Evolutionary conservation across 35 echinoderm and acorn worm species (phyloP).

Genomic region (Ptychodera flava): DNA sequence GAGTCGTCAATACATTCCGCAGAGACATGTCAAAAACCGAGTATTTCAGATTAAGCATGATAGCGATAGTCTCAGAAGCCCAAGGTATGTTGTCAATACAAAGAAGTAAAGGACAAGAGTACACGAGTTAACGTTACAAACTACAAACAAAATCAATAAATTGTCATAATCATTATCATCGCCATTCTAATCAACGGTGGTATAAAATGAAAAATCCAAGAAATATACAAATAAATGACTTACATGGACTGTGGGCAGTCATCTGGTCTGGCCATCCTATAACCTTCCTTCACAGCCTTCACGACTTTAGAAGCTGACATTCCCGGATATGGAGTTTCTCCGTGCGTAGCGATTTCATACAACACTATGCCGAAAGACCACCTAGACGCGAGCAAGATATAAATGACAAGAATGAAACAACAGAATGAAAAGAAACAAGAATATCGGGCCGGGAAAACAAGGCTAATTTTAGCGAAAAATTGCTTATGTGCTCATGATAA

Average conservation of each 20-base stretch:
- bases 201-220: no score
- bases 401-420: neutral
- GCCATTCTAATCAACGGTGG: no score
- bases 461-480: neutral
- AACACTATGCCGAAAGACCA: constrained; percentile 48
- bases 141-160: no score
- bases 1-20: no score
- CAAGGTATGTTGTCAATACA: no score
- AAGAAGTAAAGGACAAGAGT: no score
- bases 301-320: constrained; percentile 4
- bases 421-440: neutral
- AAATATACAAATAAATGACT: no score
- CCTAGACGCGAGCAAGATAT: constrained; percentile 18
- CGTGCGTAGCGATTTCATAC: constrained; percentile 37
- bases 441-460: neutral
- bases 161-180: no score
- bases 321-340: constrained; percentile 39
- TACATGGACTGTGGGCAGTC: constrained; percentile 31
- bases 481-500: neutral
- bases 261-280: constrained; percentile 29
- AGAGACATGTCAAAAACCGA: no score
- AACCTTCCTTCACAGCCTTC: constrained; percentile 14
- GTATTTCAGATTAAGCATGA: no score
- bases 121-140: no score
- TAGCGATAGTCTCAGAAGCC: no score